Base-by-base conservation (phyloP, 2,888 invertebrate genomes). In the Parasteatoda lunata region DNA sequence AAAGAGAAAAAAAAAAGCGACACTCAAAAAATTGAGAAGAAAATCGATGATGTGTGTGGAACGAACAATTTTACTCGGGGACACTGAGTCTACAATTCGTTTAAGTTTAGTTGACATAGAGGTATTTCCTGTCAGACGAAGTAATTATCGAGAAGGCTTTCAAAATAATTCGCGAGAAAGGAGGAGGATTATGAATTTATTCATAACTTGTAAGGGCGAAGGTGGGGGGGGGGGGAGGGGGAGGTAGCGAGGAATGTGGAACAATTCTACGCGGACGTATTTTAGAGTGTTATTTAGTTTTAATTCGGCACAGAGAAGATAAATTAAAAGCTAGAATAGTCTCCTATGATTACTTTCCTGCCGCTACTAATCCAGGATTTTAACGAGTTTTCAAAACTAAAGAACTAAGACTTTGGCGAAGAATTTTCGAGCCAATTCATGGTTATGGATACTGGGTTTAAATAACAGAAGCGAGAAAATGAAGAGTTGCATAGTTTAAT, bases 251-350 rank as follows among this genome's bases (percentile, higher is more conserved):
- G 30, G 30, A 30, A 30, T 30, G 30, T 30, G 30, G 30, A 30
- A 30, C 30, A 30, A 30, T 30, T 30, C 30, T 30, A 30, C 30
- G 30, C 30, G 30, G 30, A 30, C 30, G 30, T 30, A 30, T 30
- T 30, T 30, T 30, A 30, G 30, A 30, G 30, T 30, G 30, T 30
- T 30, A 30, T 30, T 30, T 30, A 30, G 30, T 84, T 84, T 84
- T 84, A 84, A 84, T 84, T 84, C 73, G 72, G 73, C 51, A 77
- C 72, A 78, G 73, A 84, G 72, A 77, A 84, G 72, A 77, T 84
- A 84, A 84, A 84, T 78, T 77, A 84, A 77, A 70, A 77, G 47
- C 59, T 71, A 52, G 75, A 59, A 59, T 13, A 81, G 75, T 69
- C 8, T 52, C 54, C 47, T 52, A 48, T 64, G 83, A 84, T 68